Conservation (phyloP, 2,113 vertebrate genomes). For the Albula goreensis region DNA sequence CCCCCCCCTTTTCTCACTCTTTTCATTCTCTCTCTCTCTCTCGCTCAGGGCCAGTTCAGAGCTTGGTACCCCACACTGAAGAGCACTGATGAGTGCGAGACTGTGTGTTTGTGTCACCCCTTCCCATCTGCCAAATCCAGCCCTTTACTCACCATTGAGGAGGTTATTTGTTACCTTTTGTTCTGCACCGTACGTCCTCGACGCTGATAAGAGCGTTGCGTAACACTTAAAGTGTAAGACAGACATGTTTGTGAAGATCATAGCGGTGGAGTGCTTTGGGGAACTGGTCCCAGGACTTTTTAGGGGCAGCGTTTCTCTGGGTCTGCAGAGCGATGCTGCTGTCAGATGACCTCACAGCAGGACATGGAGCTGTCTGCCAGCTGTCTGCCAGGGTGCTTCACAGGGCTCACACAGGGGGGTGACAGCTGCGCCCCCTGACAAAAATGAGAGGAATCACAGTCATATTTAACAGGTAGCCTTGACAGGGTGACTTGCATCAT, state of each 20-base stretch:
- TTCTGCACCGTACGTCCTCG: no score
- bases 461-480: no score
- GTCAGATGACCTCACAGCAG: slow-evolving; percentile 51
- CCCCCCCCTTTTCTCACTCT: not conserved
- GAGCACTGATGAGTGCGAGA: not conserved
- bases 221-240: no score
- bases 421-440: slow-evolving; percentile 8
- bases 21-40: no score
- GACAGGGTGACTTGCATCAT: no score
- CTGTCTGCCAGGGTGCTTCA: slow-evolving; percentile 34
- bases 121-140: not conserved
- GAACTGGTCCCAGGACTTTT: no score
- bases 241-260: no score
- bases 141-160: not conserved
- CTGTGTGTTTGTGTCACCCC: not conserved
- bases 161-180: not conserved
- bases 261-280: no score
- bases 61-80: not conserved
- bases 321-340: no score
- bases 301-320: no score
- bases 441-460: no score
- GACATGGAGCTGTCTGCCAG: slow-evolving; percentile 57
- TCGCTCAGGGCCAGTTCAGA: not conserved
- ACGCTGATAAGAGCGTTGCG: no score
- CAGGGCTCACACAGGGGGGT: slow-evolving; percentile 50